Conservation (phyloP, 1,140 invertebrate genomes). For the Vanessa atalanta region DNA sequence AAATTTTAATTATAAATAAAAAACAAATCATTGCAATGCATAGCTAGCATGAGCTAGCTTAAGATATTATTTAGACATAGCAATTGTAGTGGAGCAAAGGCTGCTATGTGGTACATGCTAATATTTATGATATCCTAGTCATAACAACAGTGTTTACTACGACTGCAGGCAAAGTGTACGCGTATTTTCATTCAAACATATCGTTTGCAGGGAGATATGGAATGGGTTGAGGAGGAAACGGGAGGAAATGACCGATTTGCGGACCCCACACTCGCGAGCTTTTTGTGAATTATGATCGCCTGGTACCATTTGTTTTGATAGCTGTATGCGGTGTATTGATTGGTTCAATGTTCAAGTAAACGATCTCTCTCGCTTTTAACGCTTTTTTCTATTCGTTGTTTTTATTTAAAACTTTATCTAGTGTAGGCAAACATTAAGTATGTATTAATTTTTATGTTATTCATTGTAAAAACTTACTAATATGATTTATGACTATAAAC, state of each 20-base stretch:
- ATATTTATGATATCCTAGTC: conserved; percentile 11
- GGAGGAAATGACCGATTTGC: not conserved
- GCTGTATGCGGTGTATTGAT: not conserved
- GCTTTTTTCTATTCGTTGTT: too few species aligned
- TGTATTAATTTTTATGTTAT: too few species aligned
- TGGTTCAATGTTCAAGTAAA: not conserved
- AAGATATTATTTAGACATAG: too few species aligned
- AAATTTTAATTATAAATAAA: too few species aligned
- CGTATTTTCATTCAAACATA: not conserved
- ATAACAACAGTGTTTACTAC: not conserved
- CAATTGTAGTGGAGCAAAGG: not conserved
- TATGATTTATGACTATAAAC: too few species aligned
- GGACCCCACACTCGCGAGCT: not conserved
- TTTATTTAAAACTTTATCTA: too few species aligned
- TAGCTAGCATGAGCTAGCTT: too few species aligned
- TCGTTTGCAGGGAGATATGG: not conserved
- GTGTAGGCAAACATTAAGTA: too few species aligned
- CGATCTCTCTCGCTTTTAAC: too few species aligned
- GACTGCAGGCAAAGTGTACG: not conserved
- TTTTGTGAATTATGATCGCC: conserved; percentile 8
- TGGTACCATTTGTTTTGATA: conserved; percentile 28
- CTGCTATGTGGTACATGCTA: not conserved
- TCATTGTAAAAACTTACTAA: too few species aligned
- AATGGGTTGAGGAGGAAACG: not conserved
- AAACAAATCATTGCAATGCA: too few species aligned